Evolutionary conservation across 2,888 invertebrate species (phyloP).

Genomic region (Cryptops parisi): DNA sequence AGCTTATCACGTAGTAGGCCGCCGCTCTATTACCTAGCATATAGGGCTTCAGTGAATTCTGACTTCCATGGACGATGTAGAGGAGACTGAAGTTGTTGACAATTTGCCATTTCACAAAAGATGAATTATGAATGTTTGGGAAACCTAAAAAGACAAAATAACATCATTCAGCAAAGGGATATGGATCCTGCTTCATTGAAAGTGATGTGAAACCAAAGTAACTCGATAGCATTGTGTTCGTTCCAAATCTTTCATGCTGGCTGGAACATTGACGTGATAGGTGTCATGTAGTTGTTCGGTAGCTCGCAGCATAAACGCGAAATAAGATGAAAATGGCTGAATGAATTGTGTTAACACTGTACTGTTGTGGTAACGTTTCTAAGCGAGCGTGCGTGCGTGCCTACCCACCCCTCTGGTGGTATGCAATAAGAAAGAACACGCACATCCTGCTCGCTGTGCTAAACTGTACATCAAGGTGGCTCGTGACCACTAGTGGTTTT

Average conservation of each 20-base stretch:
- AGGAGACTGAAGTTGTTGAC: conserved; percentile 33
- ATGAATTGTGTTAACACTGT: too few relatives aligned
- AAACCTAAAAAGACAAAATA: conserved; percentile 23
- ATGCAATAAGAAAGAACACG: too few relatives aligned
- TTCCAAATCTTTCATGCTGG: not conserved
- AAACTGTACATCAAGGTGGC: too few relatives aligned
- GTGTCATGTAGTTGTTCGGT: not conserved
- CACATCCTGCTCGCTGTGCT: too few relatives aligned
- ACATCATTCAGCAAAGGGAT: not conserved
- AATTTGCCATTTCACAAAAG: conserved; percentile 25
- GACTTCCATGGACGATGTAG: conserved; percentile 27
- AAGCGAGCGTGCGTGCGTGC: too few relatives aligned
- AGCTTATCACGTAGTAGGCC: too few relatives aligned
- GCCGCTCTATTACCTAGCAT: conserved; percentile 30
- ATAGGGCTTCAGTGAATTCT: conserved; percentile 32
- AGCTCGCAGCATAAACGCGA: not conserved
- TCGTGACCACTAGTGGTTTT: too few relatives aligned
- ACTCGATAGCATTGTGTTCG: too few relatives aligned
- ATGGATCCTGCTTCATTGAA: too few relatives aligned
- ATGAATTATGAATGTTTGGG: conserved; percentile 25
- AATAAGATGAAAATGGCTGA: not conserved
- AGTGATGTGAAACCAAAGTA: too few relatives aligned
- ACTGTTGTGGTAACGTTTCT: too few relatives aligned
- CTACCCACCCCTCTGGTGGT: too few relatives aligned
- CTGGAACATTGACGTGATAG: not conserved